Base-by-base conservation (phyloP, 2,888 invertebrate genomes). In the Platerodrilus igneus region DNA sequence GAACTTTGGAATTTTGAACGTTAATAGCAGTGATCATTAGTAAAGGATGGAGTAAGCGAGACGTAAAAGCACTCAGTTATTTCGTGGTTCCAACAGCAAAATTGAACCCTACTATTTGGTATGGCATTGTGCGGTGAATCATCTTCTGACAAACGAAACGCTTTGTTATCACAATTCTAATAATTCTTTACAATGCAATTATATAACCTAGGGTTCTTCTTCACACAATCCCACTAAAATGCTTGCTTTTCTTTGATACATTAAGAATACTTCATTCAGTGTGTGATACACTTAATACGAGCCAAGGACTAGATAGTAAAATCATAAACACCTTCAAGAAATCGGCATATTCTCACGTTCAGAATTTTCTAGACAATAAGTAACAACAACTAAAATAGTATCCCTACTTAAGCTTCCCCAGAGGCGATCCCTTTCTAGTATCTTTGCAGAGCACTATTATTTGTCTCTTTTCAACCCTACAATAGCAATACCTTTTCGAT, bases 331-430 rank as follows among this genome's bases (percentile, higher is more conserved):
- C 37, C n/a, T n/a, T n/a, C n/a, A n/a, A n/a, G 44, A 53, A 60
- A 61, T 55, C 52, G 57, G 58, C 60, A 63, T 63, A 60, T 35
- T 58, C 56, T 59, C 60, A 62, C 61, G 59, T 57, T 57, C 56
- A 38, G 41, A 45, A 45, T 19, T 15, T 27, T 25, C 26, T 35
- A 50, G 44, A 51, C 46, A 48, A 51, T 47, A 51, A 49, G 47
- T 37, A 50, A 48, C 50, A 52, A 51, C n/a, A n/a, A n/a, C n/a
- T 45, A 50, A 45, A 35, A 20, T 19, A 37, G 11, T 34, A 15
- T 30, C 45, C 42, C 42, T 34, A 41, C 40, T 36, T 29, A 37
- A 38, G 16, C 20, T 30, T 28, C 36, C 48, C 40, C 31, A 34
- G 14, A 40, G 32, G 22, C 18, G 11, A 28, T 49, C 45, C 31